Evolutionary conservation across 2,797 vertebrate species (phyloP), one percentile per base, ranked within the genome.

Genomic region (Erpetoichthys calabaricus): DNA sequence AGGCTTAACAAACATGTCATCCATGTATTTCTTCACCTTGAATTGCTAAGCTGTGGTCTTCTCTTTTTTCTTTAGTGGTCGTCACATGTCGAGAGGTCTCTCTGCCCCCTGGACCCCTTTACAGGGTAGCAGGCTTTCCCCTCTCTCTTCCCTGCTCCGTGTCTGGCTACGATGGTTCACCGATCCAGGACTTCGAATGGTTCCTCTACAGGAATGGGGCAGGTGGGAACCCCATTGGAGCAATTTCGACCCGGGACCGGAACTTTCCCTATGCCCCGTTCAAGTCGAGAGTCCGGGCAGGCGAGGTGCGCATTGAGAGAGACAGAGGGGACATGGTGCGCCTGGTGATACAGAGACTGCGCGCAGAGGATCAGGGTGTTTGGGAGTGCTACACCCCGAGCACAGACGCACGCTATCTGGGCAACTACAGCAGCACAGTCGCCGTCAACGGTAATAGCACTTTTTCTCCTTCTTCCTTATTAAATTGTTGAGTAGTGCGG

Each of bases 381-480:
- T 92, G 87, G 0, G 91, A 94, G 63, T 94, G 91, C 71, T 90
- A 91, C 75, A 93, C 91, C 0, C 91, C 91, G 7, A 89, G 85
- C 70, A 93, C 91, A 0, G 91, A 93, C 59, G n/a, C 44, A 4
- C 74, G 55, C 6, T 92, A 86, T 75, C 78, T 76, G 49, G 91
- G 90, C n/a, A 89, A 75, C 75, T 94, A 94, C 75, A 92, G 89
- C 2, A 68, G 66, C 59, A 71, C 73, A 5, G 85, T 90, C 50
- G 55, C 65, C 5, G 77, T 94, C 53, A 89, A 80, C 89, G 91
- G 91, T 92, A 74, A 42, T 7, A 5, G 4, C 4, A 25, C 25
- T 25, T 25, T 25, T 2, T 25, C 25, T 25, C 25, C 25, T 25
- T 25, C 25, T 25, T 2, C 25, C 25, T 25, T 25, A 25, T 25